These are phyloP conservation scores for Drosophila equinoxialis DNA, from an alignment of 1,140 invertebrate species.

Conservation along the genomic window DNA sequence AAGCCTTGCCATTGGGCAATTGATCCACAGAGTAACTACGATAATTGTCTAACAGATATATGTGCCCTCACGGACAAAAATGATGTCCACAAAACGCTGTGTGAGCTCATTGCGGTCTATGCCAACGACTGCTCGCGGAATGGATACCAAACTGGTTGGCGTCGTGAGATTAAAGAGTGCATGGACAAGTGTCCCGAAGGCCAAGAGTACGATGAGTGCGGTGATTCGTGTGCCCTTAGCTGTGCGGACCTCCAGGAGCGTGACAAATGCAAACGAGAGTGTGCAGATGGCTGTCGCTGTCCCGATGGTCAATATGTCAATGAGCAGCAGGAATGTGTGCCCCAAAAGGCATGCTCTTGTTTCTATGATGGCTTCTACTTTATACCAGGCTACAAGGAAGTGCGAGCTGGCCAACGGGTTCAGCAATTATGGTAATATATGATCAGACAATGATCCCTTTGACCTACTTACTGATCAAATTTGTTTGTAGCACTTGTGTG, in stretches of 20 bases:
- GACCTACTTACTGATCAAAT: too few species aligned
- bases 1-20: too few species aligned
- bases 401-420: slow-evolving; percentile 84
- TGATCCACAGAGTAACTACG: too few species aligned
- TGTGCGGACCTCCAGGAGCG: slow-evolving; percentile 86
- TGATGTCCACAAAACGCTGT: too few species aligned
- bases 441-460: too few species aligned
- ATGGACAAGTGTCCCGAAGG: slow-evolving; percentile 89
- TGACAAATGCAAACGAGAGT: slow-evolving; percentile 82
- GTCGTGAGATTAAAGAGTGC: too few species aligned
- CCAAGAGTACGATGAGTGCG: slow-evolving; percentile 91
- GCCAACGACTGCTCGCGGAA: too few species aligned
- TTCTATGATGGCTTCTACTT: slow-evolving; percentile 89
- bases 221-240: slow-evolving; percentile 88
- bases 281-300: slow-evolving; percentile 95
- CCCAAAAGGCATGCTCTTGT: slow-evolving; percentile 90
- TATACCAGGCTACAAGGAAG: slow-evolving; percentile 89
- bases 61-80: too few species aligned
- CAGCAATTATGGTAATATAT: too few species aligned
- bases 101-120: too few species aligned
- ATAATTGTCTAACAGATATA: too few species aligned
- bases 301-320: slow-evolving; percentile 90
- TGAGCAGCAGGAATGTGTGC: slow-evolving; percentile 89
- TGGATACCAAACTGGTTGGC: slow-evolving; percentile 69
- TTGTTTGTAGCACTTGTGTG: slow-evolving; percentile 88